These are phyloP conservation scores for Noctua janthina DNA, from an alignment of 2,888 invertebrate genomes.

Conservation along the genomic window DNA sequence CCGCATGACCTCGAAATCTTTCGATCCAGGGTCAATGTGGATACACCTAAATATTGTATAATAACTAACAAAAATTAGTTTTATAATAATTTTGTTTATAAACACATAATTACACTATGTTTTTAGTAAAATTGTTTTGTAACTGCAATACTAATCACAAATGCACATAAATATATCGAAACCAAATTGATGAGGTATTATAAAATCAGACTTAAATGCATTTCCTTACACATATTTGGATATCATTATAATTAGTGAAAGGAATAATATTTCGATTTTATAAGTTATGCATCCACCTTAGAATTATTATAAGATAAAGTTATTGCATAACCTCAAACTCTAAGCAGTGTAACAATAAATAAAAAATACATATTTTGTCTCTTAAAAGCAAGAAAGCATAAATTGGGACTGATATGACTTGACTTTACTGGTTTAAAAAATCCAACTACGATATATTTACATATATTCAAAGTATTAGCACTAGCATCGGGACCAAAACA, in stretches of 20 bases:
- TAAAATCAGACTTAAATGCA: neutral
- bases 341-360: neutral
- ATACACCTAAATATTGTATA: neutral
- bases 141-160: neutral
- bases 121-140: neutral
- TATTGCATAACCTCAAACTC: neutral
- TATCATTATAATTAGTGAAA: neutral
- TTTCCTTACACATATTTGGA: neutral
- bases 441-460: neutral
- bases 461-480: neutral
- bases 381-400: neutral
- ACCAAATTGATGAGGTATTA: neutral
- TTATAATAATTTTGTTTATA: neutral
- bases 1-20: too few species aligned
- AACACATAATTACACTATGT: neutral
- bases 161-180: neutral
- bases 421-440: neutral
- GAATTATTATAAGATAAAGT: neutral
- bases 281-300: neutral
- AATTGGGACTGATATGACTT: neutral
- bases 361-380: neutral
- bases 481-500: too few species aligned
- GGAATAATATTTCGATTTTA: neutral
- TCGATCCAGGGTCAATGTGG: neutral
- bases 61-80: neutral